Evolutionary conservation across 2,797 vertebrate species (phyloP).

Genomic region (Chaenodraco wilsoni): DNA sequence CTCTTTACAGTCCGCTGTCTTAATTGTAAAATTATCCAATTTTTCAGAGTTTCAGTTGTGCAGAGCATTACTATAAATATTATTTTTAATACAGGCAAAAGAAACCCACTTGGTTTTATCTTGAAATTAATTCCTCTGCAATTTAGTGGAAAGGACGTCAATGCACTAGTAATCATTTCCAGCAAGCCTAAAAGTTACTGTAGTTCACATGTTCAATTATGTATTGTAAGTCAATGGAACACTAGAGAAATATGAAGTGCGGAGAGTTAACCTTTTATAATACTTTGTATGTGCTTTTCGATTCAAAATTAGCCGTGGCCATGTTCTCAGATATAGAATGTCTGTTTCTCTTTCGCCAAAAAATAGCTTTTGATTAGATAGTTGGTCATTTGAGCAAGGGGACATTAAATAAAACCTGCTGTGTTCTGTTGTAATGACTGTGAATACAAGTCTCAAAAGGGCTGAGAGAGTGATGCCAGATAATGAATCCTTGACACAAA

Average conservation of each 20-base stretch:
- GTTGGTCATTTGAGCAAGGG: too few relatives aligned
- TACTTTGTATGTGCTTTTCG: neutral
- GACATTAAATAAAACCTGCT: too few relatives aligned
- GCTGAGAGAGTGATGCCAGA: too few relatives aligned
- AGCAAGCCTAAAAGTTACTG: neutral
- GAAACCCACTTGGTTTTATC: constrained; percentile 3
- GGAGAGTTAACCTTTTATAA: neutral
- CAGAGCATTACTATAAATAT: neutral
- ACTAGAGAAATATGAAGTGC: neutral
- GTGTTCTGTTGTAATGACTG: too few relatives aligned
- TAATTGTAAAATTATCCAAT: constrained; percentile 7
- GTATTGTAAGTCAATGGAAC: neutral
- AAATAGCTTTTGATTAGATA: neutral
- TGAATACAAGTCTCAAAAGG: too few relatives aligned
- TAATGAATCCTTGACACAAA: too few relatives aligned
- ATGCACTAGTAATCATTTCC: too few relatives aligned
- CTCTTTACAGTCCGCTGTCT: constrained; percentile 8
- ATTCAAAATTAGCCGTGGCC: neutral
- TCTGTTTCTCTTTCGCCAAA: neutral
- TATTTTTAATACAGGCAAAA: neutral
- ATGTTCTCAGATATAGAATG: neutral
- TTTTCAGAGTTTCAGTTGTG: neutral
- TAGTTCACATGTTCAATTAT: constrained; percentile 1
- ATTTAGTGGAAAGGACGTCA: neutral
- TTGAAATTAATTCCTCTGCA: neutral